Conservation (phyloP, 2,888 invertebrate species). For the Phasia obesa region DNA sequence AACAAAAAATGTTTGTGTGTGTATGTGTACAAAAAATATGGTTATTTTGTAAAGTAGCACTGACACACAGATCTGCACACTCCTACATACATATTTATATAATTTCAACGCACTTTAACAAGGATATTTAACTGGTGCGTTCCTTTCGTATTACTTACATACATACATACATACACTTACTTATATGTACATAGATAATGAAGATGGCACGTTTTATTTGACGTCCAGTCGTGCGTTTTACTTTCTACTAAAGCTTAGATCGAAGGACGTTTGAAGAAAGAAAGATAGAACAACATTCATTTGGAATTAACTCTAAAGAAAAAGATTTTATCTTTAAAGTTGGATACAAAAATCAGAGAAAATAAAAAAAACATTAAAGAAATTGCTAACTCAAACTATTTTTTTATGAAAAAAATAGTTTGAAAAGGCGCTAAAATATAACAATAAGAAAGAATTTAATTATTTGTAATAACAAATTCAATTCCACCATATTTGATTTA, state of each 20-base stretch:
- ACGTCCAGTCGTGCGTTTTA: constrained; percentile 65
- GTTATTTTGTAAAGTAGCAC: constrained; percentile 34
- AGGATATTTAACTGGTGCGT: constrained; percentile 47
- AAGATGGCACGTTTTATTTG: constrained; percentile 59
- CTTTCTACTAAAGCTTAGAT: constrained; percentile 1
- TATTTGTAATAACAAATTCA: constrained; percentile 19
- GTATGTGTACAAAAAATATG: constrained; percentile 6
- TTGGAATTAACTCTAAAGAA: constrained; percentile 24
- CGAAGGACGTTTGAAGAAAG: neutral
- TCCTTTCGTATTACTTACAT: neutral
- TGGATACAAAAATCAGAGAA: constrained; percentile 23
- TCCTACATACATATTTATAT: neutral
- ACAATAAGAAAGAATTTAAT: constrained; percentile 7
- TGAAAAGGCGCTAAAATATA: too few species aligned
- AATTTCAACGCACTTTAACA: constrained; percentile 59
- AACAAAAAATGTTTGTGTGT: too few species aligned
- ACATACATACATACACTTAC: constrained; percentile 1
- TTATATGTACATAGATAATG: neutral
- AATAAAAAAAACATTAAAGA: constrained; percentile 16
- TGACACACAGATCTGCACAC: constrained; percentile 26
- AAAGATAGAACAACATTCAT: neutral
- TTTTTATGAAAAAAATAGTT: too few species aligned
- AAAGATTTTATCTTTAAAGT: constrained; percentile 52
- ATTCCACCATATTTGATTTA: neutral
- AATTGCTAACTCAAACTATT: constrained; percentile 1